Base-by-base conservation (phyloP, 2,888 invertebrate genomes). In the Linyphia triangularis region DNA sequence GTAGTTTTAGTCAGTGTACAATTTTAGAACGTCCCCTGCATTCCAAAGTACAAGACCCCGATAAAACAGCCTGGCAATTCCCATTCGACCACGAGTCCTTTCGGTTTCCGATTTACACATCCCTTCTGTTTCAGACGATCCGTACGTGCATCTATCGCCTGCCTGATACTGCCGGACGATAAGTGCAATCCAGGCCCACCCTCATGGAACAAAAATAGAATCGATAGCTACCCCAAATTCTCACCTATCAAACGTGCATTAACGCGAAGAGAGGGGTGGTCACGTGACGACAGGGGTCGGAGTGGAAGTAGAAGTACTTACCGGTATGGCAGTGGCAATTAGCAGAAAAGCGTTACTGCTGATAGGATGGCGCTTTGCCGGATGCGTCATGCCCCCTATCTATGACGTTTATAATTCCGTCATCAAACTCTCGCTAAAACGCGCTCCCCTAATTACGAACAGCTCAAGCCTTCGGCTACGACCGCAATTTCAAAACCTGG, bases 381-480 rank as follows among this genome's bases (percentile, higher is more conserved):
- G 88, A 88, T 83, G 88, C 78, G 69, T 77, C 70, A 69, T 63
- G 72, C 57, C 82, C 77, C 59, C 69, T 83, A 83, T 82, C 88
- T 82, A 77, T 82, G 88, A 88, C 83, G 88, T 84, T 84, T 84
- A 84, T 88, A 88, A 88, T 88, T 88, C 88, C 88, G 88, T 83
- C 88, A 88, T 88, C 88, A 88, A 77, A 88, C 83, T 83, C 88
- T 83, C 77, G 51, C 86, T 88, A 73, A 75, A 72, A 72, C 65
- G 51, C 65, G 40, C 70, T 63, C 30, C 57, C 79, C 86, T 88
- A 88, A 88, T 88, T 88, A 88, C 81, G 81, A 40, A 88, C 81
- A 79, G 78, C 70, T 86, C 79, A 79, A 67, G 86, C 86, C 81
- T 65, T 75, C 69, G 86, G 86, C 86, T 73, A 81, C 86, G 81